Evolutionary conservation across 2,113 vertebrate genomes (phyloP).

Genomic region (Bothrops jararaca): DNA sequence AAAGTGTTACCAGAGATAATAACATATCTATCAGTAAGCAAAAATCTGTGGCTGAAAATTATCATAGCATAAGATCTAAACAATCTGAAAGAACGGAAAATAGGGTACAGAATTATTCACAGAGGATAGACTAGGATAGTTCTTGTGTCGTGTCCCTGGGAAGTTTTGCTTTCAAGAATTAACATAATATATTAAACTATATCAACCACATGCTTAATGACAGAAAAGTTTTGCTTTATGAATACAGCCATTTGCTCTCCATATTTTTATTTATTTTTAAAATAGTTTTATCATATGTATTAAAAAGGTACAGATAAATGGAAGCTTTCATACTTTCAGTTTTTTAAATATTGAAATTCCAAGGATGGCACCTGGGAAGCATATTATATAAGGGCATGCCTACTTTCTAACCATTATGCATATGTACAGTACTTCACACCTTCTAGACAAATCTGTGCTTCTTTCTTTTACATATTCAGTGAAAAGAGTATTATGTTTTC

Average conservation of each 20-base stretch:
- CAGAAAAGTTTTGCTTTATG: background rate
- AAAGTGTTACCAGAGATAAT: background rate
- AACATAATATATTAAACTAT: background rate
- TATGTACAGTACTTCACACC: background rate
- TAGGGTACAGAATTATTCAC: background rate
- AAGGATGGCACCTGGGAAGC: background rate
- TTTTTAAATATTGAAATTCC: background rate
- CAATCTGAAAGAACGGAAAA: background rate
- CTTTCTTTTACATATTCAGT: background rate
- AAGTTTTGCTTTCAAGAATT: background rate
- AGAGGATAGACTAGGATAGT: background rate
- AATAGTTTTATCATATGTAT: background rate
- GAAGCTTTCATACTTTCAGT: background rate
- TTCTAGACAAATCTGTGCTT: background rate
- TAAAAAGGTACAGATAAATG: background rate
- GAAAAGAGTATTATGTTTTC: background rate
- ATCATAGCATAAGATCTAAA: background rate
- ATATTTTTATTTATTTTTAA: background rate
- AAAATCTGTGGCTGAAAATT: background rate
- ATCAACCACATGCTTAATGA: background rate
- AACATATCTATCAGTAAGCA: background rate
- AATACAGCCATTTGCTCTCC: background rate
- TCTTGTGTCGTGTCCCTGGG: background rate
- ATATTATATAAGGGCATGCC: background rate
- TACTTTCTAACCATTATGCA: background rate